A percentile compares a stretch with the other conserved stretches of the same genome.
Evolutionary conservation across 2,797 vertebrate genomes (phyloP).

Genomic region (Sebastes iracundus): DNA sequence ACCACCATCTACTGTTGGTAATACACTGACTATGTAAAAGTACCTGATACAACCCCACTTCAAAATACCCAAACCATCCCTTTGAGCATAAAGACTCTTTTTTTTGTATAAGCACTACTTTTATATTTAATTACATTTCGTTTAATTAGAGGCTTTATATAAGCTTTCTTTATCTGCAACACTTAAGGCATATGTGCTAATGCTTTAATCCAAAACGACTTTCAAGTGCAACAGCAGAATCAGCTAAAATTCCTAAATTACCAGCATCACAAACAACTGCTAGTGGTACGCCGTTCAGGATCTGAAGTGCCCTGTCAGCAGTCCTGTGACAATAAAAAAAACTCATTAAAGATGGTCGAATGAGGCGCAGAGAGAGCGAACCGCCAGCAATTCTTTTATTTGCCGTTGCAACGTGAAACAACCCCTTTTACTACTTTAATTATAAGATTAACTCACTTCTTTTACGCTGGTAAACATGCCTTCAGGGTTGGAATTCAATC

Average conservation of each 20-base stretch:
- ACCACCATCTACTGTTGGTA: no score
- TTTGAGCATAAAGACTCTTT: not conserved
- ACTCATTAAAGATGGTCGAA: constrained; percentile 9
- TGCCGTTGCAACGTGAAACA: not conserved
- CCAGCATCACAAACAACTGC: constrained; percentile 5
- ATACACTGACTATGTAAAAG: no score
- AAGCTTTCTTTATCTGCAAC: not conserved
- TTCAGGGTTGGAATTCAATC: not conserved
- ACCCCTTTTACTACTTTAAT: constrained; percentile 33
- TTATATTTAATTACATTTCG: not conserved
- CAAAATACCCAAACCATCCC: no score
- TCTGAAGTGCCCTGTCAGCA: not conserved
- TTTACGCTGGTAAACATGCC: constrained; percentile 6
- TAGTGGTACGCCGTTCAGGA: not conserved
- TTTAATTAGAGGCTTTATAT: constrained; percentile 10
- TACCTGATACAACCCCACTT: no score
- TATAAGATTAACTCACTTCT: constrained; percentile 4
- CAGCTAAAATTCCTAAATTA: constrained; percentile 3
- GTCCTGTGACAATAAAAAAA: constrained; percentile 15
- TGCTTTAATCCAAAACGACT: not conserved
- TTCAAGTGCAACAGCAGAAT: not conserved
- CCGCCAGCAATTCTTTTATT: not conserved
- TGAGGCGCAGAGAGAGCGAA: constrained; percentile 2
- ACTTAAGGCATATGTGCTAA: not conserved
- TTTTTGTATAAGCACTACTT: no score